A percentile compares a stretch with the other conserved stretches of the same genome.
These are phyloP conservation scores for Bruchidius siliquastri DNA, from an alignment of 2,888 invertebrate species.

Conservation along the genomic window DNA sequence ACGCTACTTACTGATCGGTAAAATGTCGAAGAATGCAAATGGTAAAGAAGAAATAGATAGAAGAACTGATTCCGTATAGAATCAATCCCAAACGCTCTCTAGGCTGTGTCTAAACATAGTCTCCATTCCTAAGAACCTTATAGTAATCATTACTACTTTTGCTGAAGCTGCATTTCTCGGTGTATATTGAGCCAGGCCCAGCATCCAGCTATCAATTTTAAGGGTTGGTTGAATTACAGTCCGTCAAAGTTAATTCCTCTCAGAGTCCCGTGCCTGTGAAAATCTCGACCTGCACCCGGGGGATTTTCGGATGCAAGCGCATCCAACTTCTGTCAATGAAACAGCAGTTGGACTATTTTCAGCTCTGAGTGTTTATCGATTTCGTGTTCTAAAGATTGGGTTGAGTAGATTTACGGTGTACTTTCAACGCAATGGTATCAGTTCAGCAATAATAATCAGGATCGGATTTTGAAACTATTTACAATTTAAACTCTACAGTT, in stretches of 20 bases:
- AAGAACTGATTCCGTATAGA: no score
- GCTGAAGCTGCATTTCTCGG: slow-evolving; percentile 11
- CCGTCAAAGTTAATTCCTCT: slow-evolving; percentile 20
- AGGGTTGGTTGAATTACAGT: slow-evolving; percentile 17
- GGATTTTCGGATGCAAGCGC: neutral
- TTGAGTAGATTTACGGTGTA: no score
- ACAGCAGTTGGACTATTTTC: neutral
- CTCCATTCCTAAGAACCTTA: no score
- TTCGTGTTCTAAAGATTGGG: neutral
- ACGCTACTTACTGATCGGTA: no score
- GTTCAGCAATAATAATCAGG: no score
- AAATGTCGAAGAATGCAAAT: no score
- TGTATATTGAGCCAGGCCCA: neutral
- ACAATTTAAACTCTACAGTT: no score
- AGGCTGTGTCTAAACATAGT: no score
- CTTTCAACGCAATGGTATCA: no score
- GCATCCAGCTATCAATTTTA: slow-evolving; percentile 24
- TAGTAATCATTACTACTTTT: neutral
- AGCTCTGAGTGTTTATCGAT: neutral
- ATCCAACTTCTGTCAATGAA: neutral
- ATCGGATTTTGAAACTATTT: no score
- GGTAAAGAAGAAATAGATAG: no score
- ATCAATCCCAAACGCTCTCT: no score
- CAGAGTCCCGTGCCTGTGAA: slow-evolving; percentile 22
- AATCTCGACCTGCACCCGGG: neutral